Conservation (phyloP, 2,797 vertebrate species). For the Micropoecilia bifurca region DNA sequence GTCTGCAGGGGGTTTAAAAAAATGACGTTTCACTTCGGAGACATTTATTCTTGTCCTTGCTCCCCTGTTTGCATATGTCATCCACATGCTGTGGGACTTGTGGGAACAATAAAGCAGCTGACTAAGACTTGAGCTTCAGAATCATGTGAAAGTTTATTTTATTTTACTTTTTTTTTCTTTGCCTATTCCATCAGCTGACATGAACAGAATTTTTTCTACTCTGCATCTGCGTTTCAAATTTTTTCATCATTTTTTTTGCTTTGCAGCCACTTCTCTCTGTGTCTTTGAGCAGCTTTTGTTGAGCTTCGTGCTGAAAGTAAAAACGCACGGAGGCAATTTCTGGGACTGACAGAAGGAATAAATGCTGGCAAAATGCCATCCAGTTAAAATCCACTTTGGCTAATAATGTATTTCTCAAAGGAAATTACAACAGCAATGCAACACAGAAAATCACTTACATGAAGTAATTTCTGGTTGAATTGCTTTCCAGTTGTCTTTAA, state of each 20-base stretch:
- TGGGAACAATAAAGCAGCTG: constrained; percentile 46
- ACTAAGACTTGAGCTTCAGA: constrained; percentile 40
- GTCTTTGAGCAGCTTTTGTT: constrained; percentile 20
- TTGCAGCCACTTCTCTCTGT: constrained; percentile 12
- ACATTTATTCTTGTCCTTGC: constrained; percentile 28
- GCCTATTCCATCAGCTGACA: constrained; percentile 23
- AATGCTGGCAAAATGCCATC: constrained; percentile 34
- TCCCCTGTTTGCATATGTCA: constrained; percentile 25
- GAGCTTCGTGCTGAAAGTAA: constrained; percentile 9
- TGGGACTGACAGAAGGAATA: constrained; percentile 39
- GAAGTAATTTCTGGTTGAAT: background rate
- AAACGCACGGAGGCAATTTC: constrained; percentile 33
- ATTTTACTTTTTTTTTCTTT: background rate
- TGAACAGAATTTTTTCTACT: constrained; percentile 34
- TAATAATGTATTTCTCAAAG: constrained; percentile 28
- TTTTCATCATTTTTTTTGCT: constrained; percentile 20
- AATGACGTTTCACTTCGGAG: constrained; percentile 46
- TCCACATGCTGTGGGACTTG: constrained; percentile 40
- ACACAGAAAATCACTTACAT: constrained; percentile 31
- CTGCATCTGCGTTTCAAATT: constrained; percentile 1
- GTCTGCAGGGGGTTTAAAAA: constrained; percentile 30
- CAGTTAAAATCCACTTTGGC: constrained; percentile 42
- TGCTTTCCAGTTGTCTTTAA: constrained; percentile 4
- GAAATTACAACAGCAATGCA: constrained; percentile 26
- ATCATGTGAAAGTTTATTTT: background rate